Evolutionary conservation across 2,113 vertebrate species (phyloP).

Genomic region (Ramphastos sulfuratus): DNA sequence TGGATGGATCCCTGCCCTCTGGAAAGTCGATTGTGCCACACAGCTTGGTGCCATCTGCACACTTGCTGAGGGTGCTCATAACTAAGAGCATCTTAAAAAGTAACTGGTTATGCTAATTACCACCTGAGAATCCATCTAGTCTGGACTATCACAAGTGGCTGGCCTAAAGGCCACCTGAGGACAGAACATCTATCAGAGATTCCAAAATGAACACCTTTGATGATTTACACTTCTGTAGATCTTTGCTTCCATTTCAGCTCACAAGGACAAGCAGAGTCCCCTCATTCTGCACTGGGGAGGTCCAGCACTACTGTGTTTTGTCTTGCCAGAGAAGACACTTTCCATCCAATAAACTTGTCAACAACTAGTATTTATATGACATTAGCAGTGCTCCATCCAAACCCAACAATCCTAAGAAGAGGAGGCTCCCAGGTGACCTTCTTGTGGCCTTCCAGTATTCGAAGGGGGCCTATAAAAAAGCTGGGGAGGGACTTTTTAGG

Average conservation of each 20-base stretch:
- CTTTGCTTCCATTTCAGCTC: background rate
- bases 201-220: background rate
- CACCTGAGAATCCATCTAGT: background rate
- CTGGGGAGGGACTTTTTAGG: too few species aligned
- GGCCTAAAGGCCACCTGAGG: background rate
- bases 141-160: background rate
- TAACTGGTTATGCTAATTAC: background rate
- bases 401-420: background rate
- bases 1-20: too few species aligned
- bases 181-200: background rate
- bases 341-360: background rate
- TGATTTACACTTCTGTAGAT: background rate
- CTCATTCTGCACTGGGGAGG: background rate
- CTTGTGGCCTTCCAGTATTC: too few species aligned
- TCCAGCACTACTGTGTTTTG: background rate
- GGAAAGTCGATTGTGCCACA: too few species aligned
- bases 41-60: too few species aligned
- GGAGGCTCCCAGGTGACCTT: too few species aligned
- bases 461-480: too few species aligned
- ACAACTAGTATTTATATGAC: background rate
- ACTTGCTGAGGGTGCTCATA: too few species aligned
- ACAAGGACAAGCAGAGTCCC: background rate
- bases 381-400: background rate
- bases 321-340: background rate
- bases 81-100: background rate